Conservation (phyloP, 2,113 vertebrate genomes). For the Pachyramphus minor region DNA sequence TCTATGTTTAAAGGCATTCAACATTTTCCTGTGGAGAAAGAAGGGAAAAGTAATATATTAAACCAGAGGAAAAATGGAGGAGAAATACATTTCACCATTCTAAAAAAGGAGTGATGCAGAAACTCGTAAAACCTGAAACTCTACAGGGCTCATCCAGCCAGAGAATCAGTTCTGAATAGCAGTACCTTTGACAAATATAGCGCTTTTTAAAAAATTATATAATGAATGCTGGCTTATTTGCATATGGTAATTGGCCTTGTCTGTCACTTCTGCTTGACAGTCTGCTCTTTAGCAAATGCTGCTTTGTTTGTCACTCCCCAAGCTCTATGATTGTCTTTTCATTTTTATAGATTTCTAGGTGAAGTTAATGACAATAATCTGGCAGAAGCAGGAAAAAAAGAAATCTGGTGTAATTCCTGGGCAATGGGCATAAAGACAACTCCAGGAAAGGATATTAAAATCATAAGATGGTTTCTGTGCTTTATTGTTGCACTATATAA, state of each 20-base stretch:
- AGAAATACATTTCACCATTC: not conserved
- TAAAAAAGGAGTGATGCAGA: not conserved
- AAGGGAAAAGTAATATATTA: not conserved
- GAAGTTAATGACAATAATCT: slow-evolving; percentile 18
- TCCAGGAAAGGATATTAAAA: not conserved
- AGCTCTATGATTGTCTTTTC: not conserved
- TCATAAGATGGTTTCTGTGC: not conserved
- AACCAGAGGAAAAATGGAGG: not conserved
- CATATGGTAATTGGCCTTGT: slow-evolving; percentile 45
- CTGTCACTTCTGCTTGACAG: slow-evolving; percentile 28
- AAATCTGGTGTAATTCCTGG: not conserved
- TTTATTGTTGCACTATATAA: not conserved
- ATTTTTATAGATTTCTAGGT: slow-evolving; percentile 27
- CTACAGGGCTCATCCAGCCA: not conserved
- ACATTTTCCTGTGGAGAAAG: not conserved
- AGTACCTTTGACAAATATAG: slow-evolving; percentile 3
- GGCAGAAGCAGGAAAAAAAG: not conserved
- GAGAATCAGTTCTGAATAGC: not conserved
- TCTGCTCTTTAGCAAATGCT: slow-evolving; percentile 30
- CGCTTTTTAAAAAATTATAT: not conserved
- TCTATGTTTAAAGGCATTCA: not conserved
- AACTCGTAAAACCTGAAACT: not conserved
- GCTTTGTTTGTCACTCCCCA: slow-evolving; percentile 1
- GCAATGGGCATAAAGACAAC: not conserved
- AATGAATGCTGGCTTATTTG: not conserved